Evolutionary conservation across 2,888 invertebrate species (phyloP).

Genomic region (Hetaerina titia): DNA sequence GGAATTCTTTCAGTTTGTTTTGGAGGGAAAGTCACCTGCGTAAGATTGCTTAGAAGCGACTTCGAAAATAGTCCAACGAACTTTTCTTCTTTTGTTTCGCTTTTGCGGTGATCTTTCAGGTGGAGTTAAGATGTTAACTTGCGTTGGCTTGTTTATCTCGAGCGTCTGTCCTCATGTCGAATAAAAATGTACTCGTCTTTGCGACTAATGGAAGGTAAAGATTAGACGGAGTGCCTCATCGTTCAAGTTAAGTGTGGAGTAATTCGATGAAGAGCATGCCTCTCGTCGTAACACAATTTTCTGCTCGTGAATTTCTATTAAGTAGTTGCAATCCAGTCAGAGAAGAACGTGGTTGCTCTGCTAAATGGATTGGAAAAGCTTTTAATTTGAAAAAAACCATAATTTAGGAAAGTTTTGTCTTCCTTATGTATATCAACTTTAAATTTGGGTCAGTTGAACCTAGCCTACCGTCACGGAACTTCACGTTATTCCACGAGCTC

Average conservation of each 20-base stretch:
- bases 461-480: neutral
- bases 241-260: neutral
- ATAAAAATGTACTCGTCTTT: neutral
- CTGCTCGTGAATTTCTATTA: neutral
- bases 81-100: neutral
- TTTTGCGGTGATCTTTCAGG: too few relatives aligned
- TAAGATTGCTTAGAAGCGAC: neutral
- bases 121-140: neutral
- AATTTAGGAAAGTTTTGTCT: neutral
- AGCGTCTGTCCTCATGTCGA: neutral
- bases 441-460: neutral
- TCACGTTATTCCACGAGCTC: neutral
- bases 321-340: too few relatives aligned
- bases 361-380: neutral
- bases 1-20: neutral
- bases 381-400: neutral
- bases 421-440: neutral
- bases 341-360: neutral
- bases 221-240: neutral
- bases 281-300: neutral
- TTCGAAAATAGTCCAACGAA: neutral
- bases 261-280: slow-evolving; percentile 11
- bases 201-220: slow-evolving; percentile 23
- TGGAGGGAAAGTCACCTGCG: neutral
- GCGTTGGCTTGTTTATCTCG: neutral